Conservation (phyloP, 2,888 invertebrate genomes). For the Polietes domitor region DNA sequence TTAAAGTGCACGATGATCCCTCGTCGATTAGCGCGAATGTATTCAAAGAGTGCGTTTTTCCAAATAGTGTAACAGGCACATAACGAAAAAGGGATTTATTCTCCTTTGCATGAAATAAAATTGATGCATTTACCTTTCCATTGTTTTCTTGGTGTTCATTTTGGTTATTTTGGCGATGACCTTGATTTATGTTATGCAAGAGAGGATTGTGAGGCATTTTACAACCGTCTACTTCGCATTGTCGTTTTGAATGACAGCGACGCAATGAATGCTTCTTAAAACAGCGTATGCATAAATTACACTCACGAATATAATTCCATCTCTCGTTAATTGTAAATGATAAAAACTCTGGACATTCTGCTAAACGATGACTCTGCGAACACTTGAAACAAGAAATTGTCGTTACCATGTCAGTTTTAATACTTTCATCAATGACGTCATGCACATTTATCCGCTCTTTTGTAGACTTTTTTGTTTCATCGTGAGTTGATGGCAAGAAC, state of each 20-base stretch:
- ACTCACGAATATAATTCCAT: conserved; percentile 46
- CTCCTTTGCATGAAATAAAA: conserved; percentile 33
- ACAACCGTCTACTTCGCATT: conserved; percentile 46
- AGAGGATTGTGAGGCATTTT: conserved; percentile 54
- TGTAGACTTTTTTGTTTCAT: neutral
- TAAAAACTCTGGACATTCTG: conserved; percentile 41
- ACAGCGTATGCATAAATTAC: conserved; percentile 41
- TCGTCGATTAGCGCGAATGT: conserved; percentile 63
- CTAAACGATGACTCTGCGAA: conserved; percentile 37
- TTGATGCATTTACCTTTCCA: conserved; percentile 6
- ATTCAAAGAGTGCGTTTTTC: conserved; percentile 41
- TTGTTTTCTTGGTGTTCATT: neutral
- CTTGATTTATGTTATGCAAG: conserved; percentile 44
- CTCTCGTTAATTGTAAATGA: conserved; percentile 33
- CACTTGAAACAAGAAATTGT: conserved; percentile 33
- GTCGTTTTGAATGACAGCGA: conserved; percentile 34
- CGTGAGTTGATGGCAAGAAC: neutral
- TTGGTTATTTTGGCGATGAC: neutral
- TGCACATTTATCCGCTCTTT: conserved; percentile 24
- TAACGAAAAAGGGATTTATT: conserved; percentile 37
- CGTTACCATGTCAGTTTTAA: neutral
- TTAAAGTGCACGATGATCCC: conserved; percentile 58
- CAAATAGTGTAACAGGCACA: conserved; percentile 48
- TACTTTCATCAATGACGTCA: conserved; percentile 23
- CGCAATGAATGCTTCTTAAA: conserved; percentile 42